Base-by-base conservation (phyloP, 1,140 invertebrate genomes). In the Lasioglossum baleicum region DNA sequence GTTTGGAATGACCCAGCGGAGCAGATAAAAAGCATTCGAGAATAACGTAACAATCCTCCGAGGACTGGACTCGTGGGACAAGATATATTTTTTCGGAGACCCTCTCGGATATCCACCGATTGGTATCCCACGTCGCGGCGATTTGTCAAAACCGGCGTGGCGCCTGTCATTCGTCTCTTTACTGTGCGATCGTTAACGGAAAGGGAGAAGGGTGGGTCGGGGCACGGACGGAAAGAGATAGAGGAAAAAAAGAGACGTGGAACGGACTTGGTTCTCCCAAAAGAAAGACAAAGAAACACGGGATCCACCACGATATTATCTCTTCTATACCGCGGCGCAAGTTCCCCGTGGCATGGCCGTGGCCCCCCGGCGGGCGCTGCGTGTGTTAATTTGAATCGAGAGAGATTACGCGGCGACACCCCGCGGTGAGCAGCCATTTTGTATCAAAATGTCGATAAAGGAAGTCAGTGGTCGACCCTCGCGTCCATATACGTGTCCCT, bases 361-460 rank as follows among this genome's bases (percentile, higher is more conserved):
- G 81, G 83, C 89, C 82, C 83, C 89, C 89, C 79, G 90, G 87
- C 69, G 92, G 75, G 90, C 92, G 83, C 92, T 92, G 92, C 92
- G 92, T 93, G 92, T 92, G 92, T 93, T 93, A 93, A 93, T 93
- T 93, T 93, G 92, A 93, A 93, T 93, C 91, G 91, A 91, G 90
- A 92, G 91, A 93, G 91, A 93, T 93, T 92, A 93, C 91, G 91
- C 88, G 88, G 88, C 80, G 92, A 89, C 92, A 88, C 90, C 92
- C 92, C 91, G 90, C 88, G 84, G 92, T 78, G 92, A 92, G 91
- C 90, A 92, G 91, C 92, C 92, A 93, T 93, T 93, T 93, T 93
- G 91, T 93, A 93, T 92, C 88, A 91, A 92, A 93, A 91, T 92
- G 92, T 93, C 92, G 92, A 93, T 93, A 93, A 92, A 92, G 90